phyloP scores from a whole-genome alignment of 2,888 invertebrate species.

The Phrixothrix hirtus region DNA sequence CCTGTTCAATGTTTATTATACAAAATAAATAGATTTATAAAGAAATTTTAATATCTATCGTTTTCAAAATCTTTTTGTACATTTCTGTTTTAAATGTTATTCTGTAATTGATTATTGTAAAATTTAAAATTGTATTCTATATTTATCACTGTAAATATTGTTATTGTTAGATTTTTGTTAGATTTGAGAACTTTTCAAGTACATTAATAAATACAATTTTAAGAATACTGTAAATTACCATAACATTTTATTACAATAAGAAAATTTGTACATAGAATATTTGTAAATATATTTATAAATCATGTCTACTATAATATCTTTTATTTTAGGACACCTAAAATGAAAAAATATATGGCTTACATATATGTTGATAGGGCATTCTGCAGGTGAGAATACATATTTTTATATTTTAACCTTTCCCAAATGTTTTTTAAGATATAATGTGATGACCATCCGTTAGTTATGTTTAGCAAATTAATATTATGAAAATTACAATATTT shows the following conservation, averaged over 20 bases:
- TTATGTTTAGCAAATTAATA: no score
- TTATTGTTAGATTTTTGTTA: conserved; percentile 51
- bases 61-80: conserved; percentile 28
- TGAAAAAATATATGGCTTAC: no score
- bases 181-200: conserved; percentile 38
- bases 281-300: conserved; percentile 56
- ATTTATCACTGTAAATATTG: conserved; percentile 51
- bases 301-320: conserved; percentile 15
- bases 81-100: conserved; percentile 19
- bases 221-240: conserved; percentile 51
- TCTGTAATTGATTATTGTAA: conserved; percentile 31
- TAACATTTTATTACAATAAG: conserved; percentile 52
- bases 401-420: no score
- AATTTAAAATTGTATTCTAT: conserved; percentile 47
- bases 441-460: no score
- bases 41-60: conserved; percentile 17
- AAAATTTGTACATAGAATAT: conserved; percentile 51
- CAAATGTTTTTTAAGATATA: no score
- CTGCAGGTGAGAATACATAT: no score
- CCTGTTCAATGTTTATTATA: conserved; percentile 41
- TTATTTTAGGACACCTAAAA: conserved; percentile 1
- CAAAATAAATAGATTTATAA: not conserved
- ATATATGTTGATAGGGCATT: no score
- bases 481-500: no score
- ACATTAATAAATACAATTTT: conserved; percentile 40